Base-by-base conservation (phyloP, 2,888 invertebrate genomes). In the Polydesmus complanatus region DNA sequence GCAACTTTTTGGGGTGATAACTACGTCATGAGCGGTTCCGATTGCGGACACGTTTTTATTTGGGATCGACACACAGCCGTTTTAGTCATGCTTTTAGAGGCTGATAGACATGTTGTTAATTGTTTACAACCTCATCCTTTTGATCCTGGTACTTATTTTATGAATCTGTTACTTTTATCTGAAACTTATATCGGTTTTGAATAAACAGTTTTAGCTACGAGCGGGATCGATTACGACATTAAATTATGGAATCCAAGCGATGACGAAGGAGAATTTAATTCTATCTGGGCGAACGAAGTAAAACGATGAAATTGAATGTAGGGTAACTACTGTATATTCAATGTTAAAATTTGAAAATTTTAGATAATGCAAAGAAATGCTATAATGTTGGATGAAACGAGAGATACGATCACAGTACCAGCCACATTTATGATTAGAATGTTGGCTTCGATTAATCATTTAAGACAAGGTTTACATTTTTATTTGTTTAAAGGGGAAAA, bases 221-320 rank as follows among this genome's bases (percentile, higher is more conserved):
- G 88, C 64, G 90, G 90, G n/a, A 89, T 90, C 64, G 89, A 90
- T 71, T 87, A 89, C 71, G 87, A 89, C 71, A 80, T 90, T 26
- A 90, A 90, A 73, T 73, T 90, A 1, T 90, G 88, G 87, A 80
- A 84, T 1, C 89, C 89, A 0, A 73, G 80, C n/a, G 76, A 78
- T 54, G 77, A 81, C 23, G 79, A 81, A 61, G 73, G 80, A 0
- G 75, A 69, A 55, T 88, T 85, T 70, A 81, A 86, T 70, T 74
- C 73, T 27, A 76, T 75, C 56, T 77, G 78, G 67, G 85, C 86
- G 0, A 78, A 81, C 63, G 83, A 83, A 73, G 83, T 83, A 73
- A 76, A 77, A 62, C n/a, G n/a, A n/a, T n/a, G n/a, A n/a, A n/a
- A n/a, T n/a, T n/a, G n/a, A 26, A 3, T 48, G n/a, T 27, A 1